phyloP scores from a whole-genome alignment of 2,797 vertebrate species.

The Presbytis comata region DNA sequence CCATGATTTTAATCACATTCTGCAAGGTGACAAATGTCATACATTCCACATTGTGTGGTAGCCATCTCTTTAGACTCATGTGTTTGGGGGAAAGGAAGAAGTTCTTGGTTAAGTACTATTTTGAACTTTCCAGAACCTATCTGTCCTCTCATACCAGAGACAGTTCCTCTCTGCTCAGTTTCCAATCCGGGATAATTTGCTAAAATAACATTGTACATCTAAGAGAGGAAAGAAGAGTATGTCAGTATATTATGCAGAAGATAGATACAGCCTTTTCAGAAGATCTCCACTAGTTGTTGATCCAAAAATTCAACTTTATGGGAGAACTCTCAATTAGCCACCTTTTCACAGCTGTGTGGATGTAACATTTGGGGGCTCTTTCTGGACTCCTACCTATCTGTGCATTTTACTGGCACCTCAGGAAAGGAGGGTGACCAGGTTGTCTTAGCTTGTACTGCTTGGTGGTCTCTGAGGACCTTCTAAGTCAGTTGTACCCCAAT shows the following conservation, averaged over 20 bases:
- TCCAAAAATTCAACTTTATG: slow-evolving; percentile 32
- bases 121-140: slow-evolving; percentile 44
- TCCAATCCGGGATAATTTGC: slow-evolving; percentile 33
- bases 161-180: not conserved
- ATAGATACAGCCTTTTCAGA: slow-evolving; percentile 46
- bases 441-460: slow-evolving; percentile 62
- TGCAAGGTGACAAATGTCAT: slow-evolving; percentile 51
- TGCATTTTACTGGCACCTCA: slow-evolving; percentile 64
- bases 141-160: not conserved
- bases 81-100: slow-evolving; percentile 41
- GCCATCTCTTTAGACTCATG: slow-evolving; percentile 46
- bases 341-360: slow-evolving; percentile 22
- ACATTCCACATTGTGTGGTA: slow-evolving; percentile 56
- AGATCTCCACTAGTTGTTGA: slow-evolving; percentile 7
- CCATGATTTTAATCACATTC: slow-evolving; percentile 26
- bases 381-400: slow-evolving; percentile 39
- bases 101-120: slow-evolving; percentile 46
- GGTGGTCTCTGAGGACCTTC: slow-evolving; percentile 41
- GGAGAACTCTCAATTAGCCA: slow-evolving; percentile 50
- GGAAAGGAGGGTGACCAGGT: slow-evolving; percentile 49
- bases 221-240: slow-evolving; percentile 45
- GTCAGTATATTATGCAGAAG: not conserved
- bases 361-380: slow-evolving; percentile 44
- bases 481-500: slow-evolving; percentile 27
- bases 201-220: not conserved